A percentile compares a stretch with the other conserved stretches of the same genome.
These are phyloP conservation scores for Melanophora roralis DNA, from an alignment of 2,888 invertebrate species.

Conservation along the genomic window DNA sequence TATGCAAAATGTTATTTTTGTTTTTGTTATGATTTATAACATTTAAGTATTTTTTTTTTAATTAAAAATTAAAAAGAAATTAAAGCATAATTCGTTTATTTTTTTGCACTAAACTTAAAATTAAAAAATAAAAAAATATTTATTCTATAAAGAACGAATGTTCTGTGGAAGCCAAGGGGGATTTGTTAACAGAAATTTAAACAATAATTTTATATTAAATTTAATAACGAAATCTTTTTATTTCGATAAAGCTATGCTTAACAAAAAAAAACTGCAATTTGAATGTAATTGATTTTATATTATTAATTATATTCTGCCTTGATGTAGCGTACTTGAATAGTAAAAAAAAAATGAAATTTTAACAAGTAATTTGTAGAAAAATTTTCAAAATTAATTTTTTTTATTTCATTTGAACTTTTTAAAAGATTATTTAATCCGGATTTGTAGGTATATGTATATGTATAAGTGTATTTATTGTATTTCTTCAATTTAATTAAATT, in stretches of 20 bases:
- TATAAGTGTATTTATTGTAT: constrained; percentile 20
- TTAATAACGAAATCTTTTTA: constrained; percentile 38
- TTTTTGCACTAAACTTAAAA: constrained; percentile 47
- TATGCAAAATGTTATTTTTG: constrained; percentile 2
- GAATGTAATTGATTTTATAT: not conserved
- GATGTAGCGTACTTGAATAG: too few species aligned
- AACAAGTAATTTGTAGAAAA: too few species aligned
- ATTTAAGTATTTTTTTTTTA: too few species aligned
- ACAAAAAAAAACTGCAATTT: constrained; percentile 21
- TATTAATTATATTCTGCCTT: too few species aligned
- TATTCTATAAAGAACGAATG: constrained; percentile 48
- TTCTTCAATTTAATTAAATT: constrained; percentile 48
- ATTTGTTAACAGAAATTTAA: constrained; percentile 46
- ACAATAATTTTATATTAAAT: constrained; percentile 50
- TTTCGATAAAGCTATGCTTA: constrained; percentile 51
- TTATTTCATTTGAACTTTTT: not conserved
- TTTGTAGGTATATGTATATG: not conserved
- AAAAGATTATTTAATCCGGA: too few species aligned
- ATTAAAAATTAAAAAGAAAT: too few species aligned
- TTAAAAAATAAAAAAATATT: constrained; percentile 14
- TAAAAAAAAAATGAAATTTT: too few species aligned
- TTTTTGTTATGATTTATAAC: too few species aligned
- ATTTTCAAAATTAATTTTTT: too few species aligned
- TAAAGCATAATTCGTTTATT: constrained; percentile 51
- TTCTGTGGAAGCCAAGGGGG: constrained; percentile 60